Percentiles rank a stretch among this genome's conserved stretches.
Evolutionary conservation across 2,888 invertebrate genomes (phyloP).

Genomic region (Drosophila meridionalis): DNA sequence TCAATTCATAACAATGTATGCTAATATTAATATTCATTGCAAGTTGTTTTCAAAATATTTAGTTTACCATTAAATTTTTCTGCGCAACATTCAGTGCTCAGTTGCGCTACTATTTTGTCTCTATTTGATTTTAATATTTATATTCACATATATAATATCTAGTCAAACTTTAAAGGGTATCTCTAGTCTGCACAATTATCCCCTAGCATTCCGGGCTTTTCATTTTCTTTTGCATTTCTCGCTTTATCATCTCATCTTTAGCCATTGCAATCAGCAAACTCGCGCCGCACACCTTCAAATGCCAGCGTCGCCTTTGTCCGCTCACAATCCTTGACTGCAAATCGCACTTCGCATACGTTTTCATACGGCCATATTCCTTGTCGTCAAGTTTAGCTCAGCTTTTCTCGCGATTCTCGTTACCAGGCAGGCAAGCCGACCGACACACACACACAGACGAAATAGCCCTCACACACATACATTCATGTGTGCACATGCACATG

Average conservation of each 20-base stretch:
- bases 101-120: too few species aligned
- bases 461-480: slow-evolving; percentile 3
- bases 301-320: slow-evolving; percentile 10
- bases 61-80: too few species aligned
- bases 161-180: neutral
- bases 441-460: slow-evolving; percentile 6
- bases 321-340: slow-evolving; percentile 23
- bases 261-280: slow-evolving; percentile 62
- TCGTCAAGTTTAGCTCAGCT: slow-evolving; percentile 48
- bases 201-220: neutral
- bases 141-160: too few species aligned
- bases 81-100: too few species aligned
- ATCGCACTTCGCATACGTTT: slow-evolving; percentile 30
- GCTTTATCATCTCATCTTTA: slow-evolving; percentile 67
- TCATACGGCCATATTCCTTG: slow-evolving; percentile 45
- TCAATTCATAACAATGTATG: too few species aligned
- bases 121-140: too few species aligned
- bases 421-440: slow-evolving; percentile 23
- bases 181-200: neutral
- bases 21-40: too few species aligned
- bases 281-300: slow-evolving; percentile 42
- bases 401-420: slow-evolving; percentile 56
- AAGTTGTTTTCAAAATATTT: too few species aligned
- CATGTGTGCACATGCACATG: neutral
- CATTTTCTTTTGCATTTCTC: slow-evolving; percentile 40